phyloP scores from a whole-genome alignment of 2,888 invertebrate species.

The Ametastegia equiseti region DNA sequence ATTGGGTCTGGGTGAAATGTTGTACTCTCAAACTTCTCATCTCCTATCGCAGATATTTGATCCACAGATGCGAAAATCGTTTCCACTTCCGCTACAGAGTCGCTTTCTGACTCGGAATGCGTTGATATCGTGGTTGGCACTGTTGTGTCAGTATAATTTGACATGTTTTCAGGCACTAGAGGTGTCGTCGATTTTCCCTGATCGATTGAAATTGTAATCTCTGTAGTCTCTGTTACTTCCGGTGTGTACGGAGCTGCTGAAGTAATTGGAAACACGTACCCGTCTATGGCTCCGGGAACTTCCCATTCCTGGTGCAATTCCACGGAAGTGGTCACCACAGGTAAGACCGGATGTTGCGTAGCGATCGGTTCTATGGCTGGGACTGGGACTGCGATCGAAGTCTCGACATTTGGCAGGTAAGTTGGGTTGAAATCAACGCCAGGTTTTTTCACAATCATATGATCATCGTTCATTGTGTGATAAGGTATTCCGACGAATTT shows the following conservation, averaged over 20 bases:
- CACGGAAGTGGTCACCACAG: slow-evolving; percentile 26
- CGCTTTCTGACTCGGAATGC: background rate
- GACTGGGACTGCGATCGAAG: background rate
- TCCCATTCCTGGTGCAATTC: background rate
- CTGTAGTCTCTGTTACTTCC: slow-evolving; percentile 5
- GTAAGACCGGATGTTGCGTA: slow-evolving; percentile 6
- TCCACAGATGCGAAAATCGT: background rate
- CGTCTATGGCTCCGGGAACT: background rate
- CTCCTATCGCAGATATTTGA: background rate
- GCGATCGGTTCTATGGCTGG: slow-evolving; percentile 5
- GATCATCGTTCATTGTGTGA: slow-evolving; percentile 46
- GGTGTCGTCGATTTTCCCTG: background rate
- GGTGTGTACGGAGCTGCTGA: background rate
- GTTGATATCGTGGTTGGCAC: background rate
- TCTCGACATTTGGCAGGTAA: background rate
- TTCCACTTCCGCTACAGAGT: background rate
- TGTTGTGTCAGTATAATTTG: background rate
- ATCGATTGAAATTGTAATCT: background rate
- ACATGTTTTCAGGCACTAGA: background rate
- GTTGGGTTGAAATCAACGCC: background rate
- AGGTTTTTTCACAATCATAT: slow-evolving; percentile 43
- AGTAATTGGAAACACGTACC: slow-evolving; percentile 23
- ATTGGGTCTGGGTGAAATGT: background rate
- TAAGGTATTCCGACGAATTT: slow-evolving; percentile 31
- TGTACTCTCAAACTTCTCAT: background rate